Evolutionary conservation across 1,140 invertebrate species (phyloP).

Genomic region (Charaxes varanes): DNA sequence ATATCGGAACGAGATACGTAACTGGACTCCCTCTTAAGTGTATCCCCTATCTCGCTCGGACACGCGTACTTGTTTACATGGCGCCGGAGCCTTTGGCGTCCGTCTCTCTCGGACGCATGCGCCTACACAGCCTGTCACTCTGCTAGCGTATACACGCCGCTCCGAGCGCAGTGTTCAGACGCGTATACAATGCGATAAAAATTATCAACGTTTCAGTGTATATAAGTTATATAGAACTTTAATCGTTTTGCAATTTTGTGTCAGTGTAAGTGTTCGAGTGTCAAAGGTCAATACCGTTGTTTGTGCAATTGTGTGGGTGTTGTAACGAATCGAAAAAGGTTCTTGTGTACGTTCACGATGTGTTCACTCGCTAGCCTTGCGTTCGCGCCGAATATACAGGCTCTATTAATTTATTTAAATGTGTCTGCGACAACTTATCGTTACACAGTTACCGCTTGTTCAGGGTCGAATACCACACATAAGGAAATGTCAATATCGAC

Average conservation of each 20-base stretch:
- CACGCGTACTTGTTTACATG: constrained; percentile 17
- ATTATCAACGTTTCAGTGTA: too few species aligned
- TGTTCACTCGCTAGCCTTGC: constrained; percentile 54
- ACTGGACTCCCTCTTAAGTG: constrained; percentile 61
- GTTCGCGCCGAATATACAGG: constrained; percentile 36
- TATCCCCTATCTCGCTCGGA: constrained; percentile 42
- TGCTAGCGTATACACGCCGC: constrained; percentile 39
- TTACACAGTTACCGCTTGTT: constrained; percentile 18
- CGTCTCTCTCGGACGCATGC: constrained; percentile 47
- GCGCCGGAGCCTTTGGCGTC: constrained; percentile 51
- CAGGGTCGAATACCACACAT: constrained; percentile 40
- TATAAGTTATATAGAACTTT: too few species aligned
- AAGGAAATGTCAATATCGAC: constrained; percentile 7
- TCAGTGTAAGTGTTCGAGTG: constrained; percentile 42
- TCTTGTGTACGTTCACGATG: constrained; percentile 35
- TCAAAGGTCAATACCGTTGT: constrained; percentile 52
- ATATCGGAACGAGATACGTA: constrained; percentile 51
- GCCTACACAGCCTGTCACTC: constrained; percentile 50
- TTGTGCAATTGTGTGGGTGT: constrained; percentile 47
- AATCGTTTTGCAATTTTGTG: constrained; percentile 30
- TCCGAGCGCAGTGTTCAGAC: constrained; percentile 47
- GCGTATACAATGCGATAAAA: constrained; percentile 21
- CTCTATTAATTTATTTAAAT: constrained; percentile 49
- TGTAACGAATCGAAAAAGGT: constrained; percentile 41
- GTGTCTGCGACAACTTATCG: constrained; percentile 39